Evolutionary conservation across 2,888 invertebrate species (phyloP).

Genomic region (Andricus quercusramuli): DNA sequence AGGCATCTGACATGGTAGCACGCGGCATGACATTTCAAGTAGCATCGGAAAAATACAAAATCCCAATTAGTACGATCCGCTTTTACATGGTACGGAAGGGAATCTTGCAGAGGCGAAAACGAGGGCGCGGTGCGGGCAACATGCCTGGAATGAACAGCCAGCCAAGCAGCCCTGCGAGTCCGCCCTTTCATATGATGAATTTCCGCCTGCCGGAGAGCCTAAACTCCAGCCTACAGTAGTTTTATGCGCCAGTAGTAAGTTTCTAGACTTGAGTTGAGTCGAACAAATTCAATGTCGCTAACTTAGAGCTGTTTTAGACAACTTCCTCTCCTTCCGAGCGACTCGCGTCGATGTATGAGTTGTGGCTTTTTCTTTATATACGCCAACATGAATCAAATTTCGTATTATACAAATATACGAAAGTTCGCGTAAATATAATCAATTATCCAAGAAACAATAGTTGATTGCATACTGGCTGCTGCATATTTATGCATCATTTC

Average conservation of each 20-base stretch:
- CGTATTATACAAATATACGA: constrained; percentile 14
- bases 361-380: constrained; percentile 28
- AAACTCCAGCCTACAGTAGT: constrained; percentile 78
- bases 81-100: constrained; percentile 94
- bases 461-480: neutral
- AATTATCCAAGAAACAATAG: neutral
- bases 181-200: constrained; percentile 88
- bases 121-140: constrained; percentile 85
- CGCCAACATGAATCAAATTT: neutral
- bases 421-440: constrained; percentile 6
- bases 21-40: constrained; percentile 93
- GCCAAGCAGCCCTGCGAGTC: constrained; percentile 84
- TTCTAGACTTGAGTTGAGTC: constrained; percentile 69
- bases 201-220: constrained; percentile 85
- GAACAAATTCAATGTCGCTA: constrained; percentile 67
- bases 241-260: constrained; percentile 67
- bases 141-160: constrained; percentile 76
- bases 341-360: constrained; percentile 27
- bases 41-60: constrained; percentile 92
- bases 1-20: constrained; percentile 92
- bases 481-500: constrained; percentile 1
- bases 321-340: constrained; percentile 50
- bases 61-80: constrained; percentile 92
- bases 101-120: constrained; percentile 88
- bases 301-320: constrained; percentile 73